A percentile compares a stretch with the other conserved stretches of the same genome.
Evolutionary conservation across 2,888 invertebrate species (phyloP).

Genomic region (Agrypnus murinus): DNA sequence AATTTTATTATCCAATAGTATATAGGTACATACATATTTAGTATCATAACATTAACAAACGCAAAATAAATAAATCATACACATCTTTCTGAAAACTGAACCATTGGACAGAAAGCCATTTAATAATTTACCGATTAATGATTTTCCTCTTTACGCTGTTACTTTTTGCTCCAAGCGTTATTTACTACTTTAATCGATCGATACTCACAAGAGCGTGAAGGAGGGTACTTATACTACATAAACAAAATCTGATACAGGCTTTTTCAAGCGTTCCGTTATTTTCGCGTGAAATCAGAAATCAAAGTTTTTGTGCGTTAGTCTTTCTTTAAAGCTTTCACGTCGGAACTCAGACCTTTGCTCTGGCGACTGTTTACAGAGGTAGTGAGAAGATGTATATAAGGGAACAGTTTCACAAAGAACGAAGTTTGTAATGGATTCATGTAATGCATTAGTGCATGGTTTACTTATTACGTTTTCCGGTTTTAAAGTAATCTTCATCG

Average conservation of each 20-base stretch:
- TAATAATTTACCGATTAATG: slow-evolving; percentile 16
- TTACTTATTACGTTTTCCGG: slow-evolving; percentile 26
- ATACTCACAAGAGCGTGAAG: slow-evolving; percentile 44
- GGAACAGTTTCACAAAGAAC: slow-evolving; percentile 37
- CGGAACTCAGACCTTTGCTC: slow-evolving; percentile 54
- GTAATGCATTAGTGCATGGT: slow-evolving; percentile 43
- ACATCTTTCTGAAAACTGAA: no score
- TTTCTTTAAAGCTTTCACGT: slow-evolving; percentile 40
- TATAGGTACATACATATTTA: no score
- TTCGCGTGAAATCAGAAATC: slow-evolving; percentile 50
- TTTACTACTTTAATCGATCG: slow-evolving; percentile 48
- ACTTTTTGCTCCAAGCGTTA: slow-evolving; percentile 28
- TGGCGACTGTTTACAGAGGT: slow-evolving; percentile 36
- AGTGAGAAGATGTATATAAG: slow-evolving; percentile 46
- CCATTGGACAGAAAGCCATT: no score
- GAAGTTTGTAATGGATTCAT: slow-evolving; percentile 46
- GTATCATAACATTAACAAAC: no score
- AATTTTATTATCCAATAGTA: no score
- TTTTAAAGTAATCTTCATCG: slow-evolving; percentile 31
- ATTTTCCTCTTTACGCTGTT: slow-evolving; percentile 8
- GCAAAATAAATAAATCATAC: no score
- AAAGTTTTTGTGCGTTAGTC: slow-evolving; percentile 38
- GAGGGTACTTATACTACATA: slow-evolving; percentile 50
- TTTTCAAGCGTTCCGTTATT: slow-evolving; percentile 47
- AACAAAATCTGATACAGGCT: slow-evolving; percentile 51